Percentiles rank a stretch among this genome's conserved stretches.
Evolutionary conservation across 2,113 vertebrate species (phyloP).

Genomic region (Nesogale talazaci): DNA sequence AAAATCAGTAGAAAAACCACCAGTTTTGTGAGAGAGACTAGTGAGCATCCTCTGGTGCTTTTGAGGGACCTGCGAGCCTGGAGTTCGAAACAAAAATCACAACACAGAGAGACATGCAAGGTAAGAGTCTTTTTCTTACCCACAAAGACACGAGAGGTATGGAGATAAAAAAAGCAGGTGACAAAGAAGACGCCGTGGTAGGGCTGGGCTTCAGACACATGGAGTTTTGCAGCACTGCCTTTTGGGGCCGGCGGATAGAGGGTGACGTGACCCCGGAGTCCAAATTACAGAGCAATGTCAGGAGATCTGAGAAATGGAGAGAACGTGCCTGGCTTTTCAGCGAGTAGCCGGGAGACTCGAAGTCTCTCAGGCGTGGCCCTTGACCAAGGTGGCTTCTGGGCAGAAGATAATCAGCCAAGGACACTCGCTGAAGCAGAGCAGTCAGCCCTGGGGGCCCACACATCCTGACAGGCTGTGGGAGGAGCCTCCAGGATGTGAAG

Average conservation of each 20-base stretch:
- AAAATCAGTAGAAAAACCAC: not conserved
- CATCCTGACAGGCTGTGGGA: fast-evolving
- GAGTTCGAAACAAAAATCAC: constrained; percentile 15
- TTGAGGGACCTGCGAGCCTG: not conserved
- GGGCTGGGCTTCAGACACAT: not conserved
- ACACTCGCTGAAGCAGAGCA: not conserved
- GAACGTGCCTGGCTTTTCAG: not conserved
- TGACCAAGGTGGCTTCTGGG: not conserved
- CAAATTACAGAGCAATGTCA: not conserved
- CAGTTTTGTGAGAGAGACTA: not conserved
- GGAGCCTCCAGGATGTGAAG: not conserved
- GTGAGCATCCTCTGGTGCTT: not conserved
- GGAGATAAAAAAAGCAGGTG: not conserved
- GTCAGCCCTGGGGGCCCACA: too few species aligned
- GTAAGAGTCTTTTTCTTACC: not conserved
- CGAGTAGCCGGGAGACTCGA: not conserved
- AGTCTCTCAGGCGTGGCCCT: not conserved
- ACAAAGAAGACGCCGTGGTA: not conserved
- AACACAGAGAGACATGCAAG: not conserved
- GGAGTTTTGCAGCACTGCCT: not conserved
- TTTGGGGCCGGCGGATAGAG: not conserved
- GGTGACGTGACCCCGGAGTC: not conserved
- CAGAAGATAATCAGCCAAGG: not conserved
- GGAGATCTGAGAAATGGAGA: not conserved
- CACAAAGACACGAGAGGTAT: not conserved